Percentiles rank a stretch among this genome's conserved stretches.
phyloP scores from a whole-genome alignment of 2,888 invertebrate genomes.

The Tetranychus piercei region DNA sequence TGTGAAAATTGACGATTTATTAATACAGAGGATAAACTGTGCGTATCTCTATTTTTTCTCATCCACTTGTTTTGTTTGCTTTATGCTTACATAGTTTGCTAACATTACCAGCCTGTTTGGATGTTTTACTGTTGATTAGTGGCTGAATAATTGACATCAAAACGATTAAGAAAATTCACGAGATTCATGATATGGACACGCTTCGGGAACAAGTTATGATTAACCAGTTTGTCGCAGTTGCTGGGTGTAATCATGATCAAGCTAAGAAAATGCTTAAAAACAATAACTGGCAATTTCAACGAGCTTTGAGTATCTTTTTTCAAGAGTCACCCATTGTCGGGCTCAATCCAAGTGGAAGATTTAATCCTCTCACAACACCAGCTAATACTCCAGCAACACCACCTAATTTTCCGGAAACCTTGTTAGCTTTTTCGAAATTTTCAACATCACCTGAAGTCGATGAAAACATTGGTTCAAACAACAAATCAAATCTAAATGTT shows the following conservation, averaged over 20 bases:
- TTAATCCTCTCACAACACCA: constrained; percentile 41
- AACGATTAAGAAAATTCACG: background rate
- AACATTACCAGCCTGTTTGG: no score
- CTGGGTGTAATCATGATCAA: constrained; percentile 78
- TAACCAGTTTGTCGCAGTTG: constrained; percentile 79
- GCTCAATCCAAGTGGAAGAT: constrained; percentile 6
- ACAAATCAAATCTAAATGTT: background rate
- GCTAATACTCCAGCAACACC: constrained; percentile 87
- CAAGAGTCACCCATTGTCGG: constrained; percentile 59
- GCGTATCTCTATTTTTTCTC: no score
- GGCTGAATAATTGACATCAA: no score
- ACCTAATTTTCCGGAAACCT: constrained; percentile 76
- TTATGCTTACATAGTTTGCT: no score
- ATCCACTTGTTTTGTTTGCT: no score
- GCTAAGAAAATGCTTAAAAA: constrained; percentile 77
- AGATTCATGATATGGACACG: constrained; percentile 19
- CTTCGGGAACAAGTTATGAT: constrained; percentile 87
- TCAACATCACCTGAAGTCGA: constrained; percentile 1
- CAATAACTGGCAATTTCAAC: constrained; percentile 84
- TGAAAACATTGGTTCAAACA: background rate
- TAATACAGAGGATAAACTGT: no score
- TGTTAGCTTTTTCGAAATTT: constrained; percentile 68
- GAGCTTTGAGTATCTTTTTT: constrained; percentile 80
- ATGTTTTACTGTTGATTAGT: no score
- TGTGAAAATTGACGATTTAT: no score